Percentiles rank a stretch among this genome's conserved stretches.
phyloP scores from a whole-genome alignment of 2,888 invertebrate species.

The Pyrrhosoma nymphula region DNA sequence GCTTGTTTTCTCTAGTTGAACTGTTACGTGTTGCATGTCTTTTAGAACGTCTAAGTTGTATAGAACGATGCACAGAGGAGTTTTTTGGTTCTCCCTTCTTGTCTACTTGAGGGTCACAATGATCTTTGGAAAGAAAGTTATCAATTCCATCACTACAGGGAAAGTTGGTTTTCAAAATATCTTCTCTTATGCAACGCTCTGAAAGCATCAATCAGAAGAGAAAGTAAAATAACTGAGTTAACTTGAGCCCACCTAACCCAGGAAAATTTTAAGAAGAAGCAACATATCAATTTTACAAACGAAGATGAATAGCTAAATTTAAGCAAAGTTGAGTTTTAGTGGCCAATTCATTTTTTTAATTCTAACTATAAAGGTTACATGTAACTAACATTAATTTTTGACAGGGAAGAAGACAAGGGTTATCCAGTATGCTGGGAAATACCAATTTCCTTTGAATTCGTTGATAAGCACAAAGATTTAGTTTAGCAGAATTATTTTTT shows the following conservation, averaged over 20 bases:
- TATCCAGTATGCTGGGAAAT: too few species aligned
- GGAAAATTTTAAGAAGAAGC: background rate
- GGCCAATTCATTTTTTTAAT: too few species aligned
- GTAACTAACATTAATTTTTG: too few species aligned
- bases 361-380: too few species aligned
- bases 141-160: background rate
- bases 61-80: background rate
- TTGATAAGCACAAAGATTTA: too few species aligned
- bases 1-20: constrained; percentile 42
- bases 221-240: background rate
- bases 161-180: background rate
- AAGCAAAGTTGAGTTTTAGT: too few species aligned
- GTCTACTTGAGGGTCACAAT: background rate
- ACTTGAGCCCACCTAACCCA: background rate
- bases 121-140: background rate
- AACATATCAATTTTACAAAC: too few species aligned
- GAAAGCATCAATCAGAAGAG: constrained; percentile 9
- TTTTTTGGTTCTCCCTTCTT: background rate
- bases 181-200: constrained; percentile 16
- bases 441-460: too few species aligned
- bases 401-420: too few species aligned
- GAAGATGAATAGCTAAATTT: too few species aligned
- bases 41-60: constrained; percentile 55
- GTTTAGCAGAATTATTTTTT: too few species aligned
- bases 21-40: constrained; percentile 58